phyloP scores from a whole-genome alignment of 2,888 invertebrate genomes.

The Sycophila texana region DNA sequence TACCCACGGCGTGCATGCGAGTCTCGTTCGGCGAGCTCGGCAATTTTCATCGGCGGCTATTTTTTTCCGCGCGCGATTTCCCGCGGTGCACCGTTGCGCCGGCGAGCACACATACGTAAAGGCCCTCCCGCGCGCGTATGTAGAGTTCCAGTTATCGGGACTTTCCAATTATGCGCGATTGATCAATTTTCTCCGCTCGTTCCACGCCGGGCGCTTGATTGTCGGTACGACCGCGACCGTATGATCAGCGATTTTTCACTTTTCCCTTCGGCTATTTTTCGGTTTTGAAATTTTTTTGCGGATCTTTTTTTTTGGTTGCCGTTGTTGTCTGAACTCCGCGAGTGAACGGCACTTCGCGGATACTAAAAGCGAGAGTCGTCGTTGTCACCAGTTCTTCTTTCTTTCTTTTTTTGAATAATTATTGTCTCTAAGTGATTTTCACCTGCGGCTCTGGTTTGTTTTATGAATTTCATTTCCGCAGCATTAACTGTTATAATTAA shows the following conservation, averaged over 20 bases:
- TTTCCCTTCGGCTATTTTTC: background rate
- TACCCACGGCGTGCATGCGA: conserved; percentile 6
- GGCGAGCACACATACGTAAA: background rate
- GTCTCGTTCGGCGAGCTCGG: conserved; percentile 17
- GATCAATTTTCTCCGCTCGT: conserved; percentile 48
- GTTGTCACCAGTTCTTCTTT: too few relatives aligned
- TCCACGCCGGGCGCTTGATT: conserved; percentile 17
- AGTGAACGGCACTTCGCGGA: too few relatives aligned
- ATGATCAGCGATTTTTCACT: conserved; percentile 38
- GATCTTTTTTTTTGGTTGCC: too few relatives aligned
- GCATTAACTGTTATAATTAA: background rate
- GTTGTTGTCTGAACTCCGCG: too few relatives aligned
- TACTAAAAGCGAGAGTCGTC: too few relatives aligned
- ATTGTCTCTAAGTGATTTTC: background rate
- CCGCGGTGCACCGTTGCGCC: background rate
- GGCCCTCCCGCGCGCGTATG: conserved; percentile 27
- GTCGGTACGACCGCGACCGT: background rate
- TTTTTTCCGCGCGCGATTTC: background rate
- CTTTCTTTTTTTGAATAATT: too few relatives aligned
- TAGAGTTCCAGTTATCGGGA: conserved; percentile 43
- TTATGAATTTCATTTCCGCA: too few relatives aligned
- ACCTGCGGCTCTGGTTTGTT: background rate
- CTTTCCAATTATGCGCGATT: conserved; percentile 50
- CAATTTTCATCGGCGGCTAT: conserved; percentile 40
- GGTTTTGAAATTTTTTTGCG: background rate